Evolutionary conservation across 2,888 invertebrate genomes (phyloP).

Genomic region (Fabriciana adippe): DNA sequence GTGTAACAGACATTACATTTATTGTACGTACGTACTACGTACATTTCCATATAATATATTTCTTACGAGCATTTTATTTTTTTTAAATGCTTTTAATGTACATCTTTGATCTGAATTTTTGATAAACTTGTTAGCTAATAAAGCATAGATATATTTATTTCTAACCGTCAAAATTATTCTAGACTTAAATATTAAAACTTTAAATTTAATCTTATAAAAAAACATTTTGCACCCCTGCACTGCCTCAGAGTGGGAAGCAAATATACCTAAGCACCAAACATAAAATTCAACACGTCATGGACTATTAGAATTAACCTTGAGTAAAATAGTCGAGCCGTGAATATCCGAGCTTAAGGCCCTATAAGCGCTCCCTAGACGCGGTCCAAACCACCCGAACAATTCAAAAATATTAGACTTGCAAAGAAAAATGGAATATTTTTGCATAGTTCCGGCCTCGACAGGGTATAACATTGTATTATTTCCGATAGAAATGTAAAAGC

Average conservation of each 20-base stretch:
- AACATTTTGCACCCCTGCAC: neutral
- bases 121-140: too few relatives aligned
- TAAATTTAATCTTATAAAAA: neutral
- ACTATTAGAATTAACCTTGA: conserved; percentile 62
- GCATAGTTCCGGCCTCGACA: conserved; percentile 62
- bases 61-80: too few relatives aligned
- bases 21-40: too few relatives aligned
- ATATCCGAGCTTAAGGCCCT: conserved; percentile 67
- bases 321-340: conserved; percentile 61
- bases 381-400: conserved; percentile 46
- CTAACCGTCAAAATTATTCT: too few relatives aligned
- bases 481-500: conserved; percentile 77
- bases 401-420: conserved; percentile 64
- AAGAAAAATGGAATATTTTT: conserved; percentile 79
- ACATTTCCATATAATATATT: too few relatives aligned
- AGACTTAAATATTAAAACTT: neutral
- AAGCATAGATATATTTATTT: too few relatives aligned
- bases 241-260: neutral
- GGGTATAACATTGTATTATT: conserved; percentile 76
- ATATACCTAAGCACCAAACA: conserved; percentile 30
- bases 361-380: conserved; percentile 51
- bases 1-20: too few relatives aligned
- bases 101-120: too few relatives aligned
- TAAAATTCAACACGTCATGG: conserved; percentile 51
- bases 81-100: too few relatives aligned